Evolutionary conservation across 2,888 invertebrate genomes (phyloP), one percentile per base, ranked within the genome.

Genomic region (Brachycybe producta): DNA sequence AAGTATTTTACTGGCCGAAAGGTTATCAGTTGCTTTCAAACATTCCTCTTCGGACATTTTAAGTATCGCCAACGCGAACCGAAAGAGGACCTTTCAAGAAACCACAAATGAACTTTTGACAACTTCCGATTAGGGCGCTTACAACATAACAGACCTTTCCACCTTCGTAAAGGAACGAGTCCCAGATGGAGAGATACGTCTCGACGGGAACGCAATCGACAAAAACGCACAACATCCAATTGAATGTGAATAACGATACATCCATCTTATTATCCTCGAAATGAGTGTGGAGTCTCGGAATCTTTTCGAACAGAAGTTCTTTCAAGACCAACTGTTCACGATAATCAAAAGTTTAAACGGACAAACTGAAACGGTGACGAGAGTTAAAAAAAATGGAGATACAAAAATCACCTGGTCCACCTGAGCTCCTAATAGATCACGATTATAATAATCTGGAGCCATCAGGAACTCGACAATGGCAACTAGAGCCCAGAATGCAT

Each of bases 151-250:
- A 48, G 42, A 72, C 73, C 68, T 75, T 75, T 56, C 67, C 69
- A 2, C 74, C 74, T 59, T 75, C 75, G 58, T 67, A 70, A 5
- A 75, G 64, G 58, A 74, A 73, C 5, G 68, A 62, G 58, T 75
- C 75, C 70, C 74, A 75, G 34, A 75, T 69, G 26, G 67, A 62
- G 17, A 75, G 64, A 61, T 72, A 74, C 32, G 70, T 67, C 27
- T 67, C 64, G 44, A 68, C 67, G 0, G 70, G 71, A 19, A 73
- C 64, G 55, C 68, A 67, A 58, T 75, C 74, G n/a, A 73, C 70
- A 62, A 72, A 74, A 21, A 72, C 60, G 13, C 74, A 74, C 40
- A 75, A 62, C 61, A 75, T 74, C 74, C 74, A 75, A 60, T 69
- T 71, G 55, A 74, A 70, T 5, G 73, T 70, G 60, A 72, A 73